These are phyloP conservation scores for Danaus melanippus DNA, from an alignment of 1,140 invertebrate genomes.

Conservation along the genomic window DNA sequence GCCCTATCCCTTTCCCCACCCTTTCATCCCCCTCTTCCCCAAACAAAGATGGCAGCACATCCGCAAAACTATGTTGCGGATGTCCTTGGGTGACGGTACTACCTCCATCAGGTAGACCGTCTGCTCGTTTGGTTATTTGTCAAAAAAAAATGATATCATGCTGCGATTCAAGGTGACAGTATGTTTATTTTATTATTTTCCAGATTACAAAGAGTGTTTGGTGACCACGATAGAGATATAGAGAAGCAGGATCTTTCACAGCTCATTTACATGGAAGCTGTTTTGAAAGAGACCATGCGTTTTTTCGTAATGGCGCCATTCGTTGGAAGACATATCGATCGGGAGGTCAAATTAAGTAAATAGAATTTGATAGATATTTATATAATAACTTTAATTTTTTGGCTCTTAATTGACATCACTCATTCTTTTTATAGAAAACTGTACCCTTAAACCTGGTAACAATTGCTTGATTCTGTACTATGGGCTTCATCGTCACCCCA, in stretches of 20 bases:
- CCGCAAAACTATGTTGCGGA: too few relatives aligned
- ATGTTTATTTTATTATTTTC: neutral
- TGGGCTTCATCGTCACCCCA: constrained; percentile 39
- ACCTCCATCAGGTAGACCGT: too few relatives aligned
- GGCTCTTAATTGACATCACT: too few relatives aligned
- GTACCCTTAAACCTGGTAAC: constrained; percentile 28
- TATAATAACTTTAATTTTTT: too few relatives aligned
- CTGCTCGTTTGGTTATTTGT: neutral
- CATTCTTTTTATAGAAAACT: constrained; percentile 29
- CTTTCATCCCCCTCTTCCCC: too few relatives aligned
- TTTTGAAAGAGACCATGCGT: constrained; percentile 75
- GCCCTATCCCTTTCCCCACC: too few relatives aligned
- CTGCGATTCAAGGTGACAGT: too few relatives aligned
- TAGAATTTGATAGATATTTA: constrained; percentile 6
- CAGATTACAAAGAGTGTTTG: constrained; percentile 31
- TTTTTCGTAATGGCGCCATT: constrained; percentile 75
- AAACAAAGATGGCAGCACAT: too few relatives aligned
- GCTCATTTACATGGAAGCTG: constrained; percentile 74
- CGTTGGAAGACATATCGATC: constrained; percentile 63
- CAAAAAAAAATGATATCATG: neutral
- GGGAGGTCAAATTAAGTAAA: constrained; percentile 56
- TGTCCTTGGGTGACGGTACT: too few relatives aligned
- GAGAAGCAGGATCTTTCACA: constrained; percentile 71
- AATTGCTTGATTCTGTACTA: constrained; percentile 37
- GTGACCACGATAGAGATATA: constrained; percentile 36